Base-by-base conservation (phyloP, 2,888 invertebrate genomes). In the Desoria tigrina region DNA sequence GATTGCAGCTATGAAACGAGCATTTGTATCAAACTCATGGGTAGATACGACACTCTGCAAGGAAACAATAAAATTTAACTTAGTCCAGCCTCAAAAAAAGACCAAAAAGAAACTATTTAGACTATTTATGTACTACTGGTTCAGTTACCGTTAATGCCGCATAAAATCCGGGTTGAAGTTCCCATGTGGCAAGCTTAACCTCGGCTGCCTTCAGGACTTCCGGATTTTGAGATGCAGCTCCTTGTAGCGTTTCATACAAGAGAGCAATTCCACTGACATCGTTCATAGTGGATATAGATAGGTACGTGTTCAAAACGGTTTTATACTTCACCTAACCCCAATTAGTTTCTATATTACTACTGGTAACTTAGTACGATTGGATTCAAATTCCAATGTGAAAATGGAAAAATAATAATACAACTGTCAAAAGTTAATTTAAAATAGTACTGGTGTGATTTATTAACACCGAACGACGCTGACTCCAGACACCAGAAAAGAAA, bases 1-100 rank as follows among this genome's bases (percentile, higher is more conserved):
- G 78, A 96, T 86, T 32, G 92, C 89, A 18, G 95, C 94, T 80
- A 95, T 86, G 90, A 93, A 94, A 74, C 96, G 85, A 0, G 94
- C 89, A 81, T 92, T 92, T 16, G 89, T 83, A 78, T 90, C 90
- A 73, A 92, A 84, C 57, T 86, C 84, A 80, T 89, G 88, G 80
- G 90, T 88, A 61, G 88, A 86, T 65, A 87, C 82, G 71, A 92
- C 87, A 78, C 85, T 87, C 91, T 92, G 81, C 64, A n/a, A n/a
- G n/a, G n/a, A n/a, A n/a, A n/a, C n/a, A n/a, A n/a, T 83, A 83
- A 59, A 75, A 69, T n/a, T n/a, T n/a, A n/a, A n/a, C n/a, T n/a
- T n/a, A n/a, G n/a, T n/a, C n/a, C n/a, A n/a, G n/a, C n/a, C n/a
- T 74, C 73, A 68, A 75, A 68, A 45, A 51, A 62, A 61, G 4